phyloP scores from a whole-genome alignment of 2,113 vertebrate species.

The Pimephales promelas region DNA sequence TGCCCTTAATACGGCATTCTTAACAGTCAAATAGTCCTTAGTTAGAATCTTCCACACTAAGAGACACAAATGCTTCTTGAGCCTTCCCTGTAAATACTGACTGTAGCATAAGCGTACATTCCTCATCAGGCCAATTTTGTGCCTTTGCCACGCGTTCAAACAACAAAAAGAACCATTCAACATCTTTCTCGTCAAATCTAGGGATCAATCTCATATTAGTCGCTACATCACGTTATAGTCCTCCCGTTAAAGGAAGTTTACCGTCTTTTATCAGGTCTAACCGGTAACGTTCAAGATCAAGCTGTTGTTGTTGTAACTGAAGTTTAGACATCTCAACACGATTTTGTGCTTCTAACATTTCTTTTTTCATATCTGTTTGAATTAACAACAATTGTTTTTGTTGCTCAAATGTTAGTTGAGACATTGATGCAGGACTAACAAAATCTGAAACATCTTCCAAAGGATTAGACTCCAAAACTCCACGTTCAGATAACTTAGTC shows the following conservation, averaged over 20 bases:
- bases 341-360: neutral
- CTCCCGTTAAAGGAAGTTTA: too few relatives aligned
- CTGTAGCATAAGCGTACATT: too few relatives aligned
- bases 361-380: neutral
- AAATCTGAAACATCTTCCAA: neutral
- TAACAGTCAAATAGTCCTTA: neutral
- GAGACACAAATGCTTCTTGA: neutral
- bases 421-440: too few relatives aligned
- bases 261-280: too few relatives aligned
- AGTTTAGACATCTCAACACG: too few relatives aligned
- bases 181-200: neutral
- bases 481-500: neutral
- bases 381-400: constrained; percentile 5
- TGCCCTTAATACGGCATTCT: constrained; percentile 5
- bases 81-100: neutral
- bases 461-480: neutral
- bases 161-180: neutral
- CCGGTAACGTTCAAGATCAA: too few relatives aligned
- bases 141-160: neutral
- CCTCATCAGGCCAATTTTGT: neutral
- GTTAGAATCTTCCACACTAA: neutral
- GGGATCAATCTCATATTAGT: neutral
- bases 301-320: too few relatives aligned
- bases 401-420: neutral
- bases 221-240: neutral